Evolutionary conservation across 2,888 invertebrate genomes (phyloP).

Genomic region (Cheilosia urbana): DNA sequence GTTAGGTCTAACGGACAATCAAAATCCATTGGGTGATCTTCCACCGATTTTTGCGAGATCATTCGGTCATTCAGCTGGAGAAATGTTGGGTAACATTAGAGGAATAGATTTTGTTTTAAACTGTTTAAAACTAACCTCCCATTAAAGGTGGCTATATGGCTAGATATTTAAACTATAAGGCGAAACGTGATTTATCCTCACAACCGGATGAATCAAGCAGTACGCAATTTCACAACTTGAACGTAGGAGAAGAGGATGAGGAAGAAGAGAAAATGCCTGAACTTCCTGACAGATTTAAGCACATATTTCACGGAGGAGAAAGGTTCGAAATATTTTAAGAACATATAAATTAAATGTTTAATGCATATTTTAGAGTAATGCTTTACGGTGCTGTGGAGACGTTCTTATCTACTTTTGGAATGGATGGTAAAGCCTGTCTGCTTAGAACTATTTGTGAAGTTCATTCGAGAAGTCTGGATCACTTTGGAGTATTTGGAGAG

Average conservation of each 20-base stretch:
- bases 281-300: slow-evolving; percentile 83
- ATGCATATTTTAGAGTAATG: slow-evolving; percentile 85
- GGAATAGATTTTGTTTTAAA: neutral
- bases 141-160: slow-evolving; percentile 88
- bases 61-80: slow-evolving; percentile 90
- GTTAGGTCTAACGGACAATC: slow-evolving; percentile 93
- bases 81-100: slow-evolving; percentile 85
- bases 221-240: slow-evolving; percentile 50
- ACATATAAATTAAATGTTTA: slow-evolving; percentile 78
- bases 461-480: slow-evolving; percentile 90
- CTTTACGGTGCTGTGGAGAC: slow-evolving; percentile 92
- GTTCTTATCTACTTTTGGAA: slow-evolving; percentile 90
- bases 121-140: neutral
- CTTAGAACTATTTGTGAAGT: slow-evolving; percentile 94
- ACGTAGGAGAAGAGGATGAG: slow-evolving; percentile 67
- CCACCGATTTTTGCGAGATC: slow-evolving; percentile 91
- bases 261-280: slow-evolving; percentile 80
- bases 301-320: slow-evolving; percentile 92
- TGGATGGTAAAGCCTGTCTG: slow-evolving; percentile 92
- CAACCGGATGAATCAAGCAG: slow-evolving; percentile 64
- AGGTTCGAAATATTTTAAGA: slow-evolving; percentile 78
- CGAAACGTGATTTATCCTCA: slow-evolving; percentile 84
- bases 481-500: slow-evolving; percentile 93
- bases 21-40: slow-evolving; percentile 92
- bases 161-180: slow-evolving; percentile 87